Base-by-base conservation (phyloP, 2,888 invertebrate genomes). In the Elegia similella region DNA sequence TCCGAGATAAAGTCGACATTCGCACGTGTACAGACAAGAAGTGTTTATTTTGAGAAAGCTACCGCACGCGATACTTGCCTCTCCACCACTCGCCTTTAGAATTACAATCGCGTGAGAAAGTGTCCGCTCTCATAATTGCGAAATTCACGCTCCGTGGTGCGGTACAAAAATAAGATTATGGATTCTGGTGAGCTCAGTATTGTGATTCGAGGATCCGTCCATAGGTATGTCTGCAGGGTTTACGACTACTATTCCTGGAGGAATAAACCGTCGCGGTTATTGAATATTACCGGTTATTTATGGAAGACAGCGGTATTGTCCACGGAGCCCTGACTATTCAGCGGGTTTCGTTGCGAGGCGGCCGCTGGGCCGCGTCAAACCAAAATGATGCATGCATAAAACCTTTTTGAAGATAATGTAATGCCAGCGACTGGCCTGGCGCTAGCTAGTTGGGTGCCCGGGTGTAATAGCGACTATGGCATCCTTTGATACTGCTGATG, bases 111-210 rank as follows among this genome's bases (percentile, higher is more conserved):
- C 70, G 58, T 76, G 77, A 58, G 61, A 57, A 58, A 52, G 62
- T 61, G 63, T 63, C 60, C 63, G 74, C 72, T 77, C 80, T 81
- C 83, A 83, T 90, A 90, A 91, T 91, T 91, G 90, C 90, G 86
- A 90, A 91, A 90, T 90, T 90, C 88, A 91, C 90, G 91, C 91
- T 91, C 81, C 86, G 85, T 75, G 82, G 90, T 86, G 90, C 90
- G 87, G 90, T 89, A 89, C 91, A 90, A 91, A 90, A 91, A 91
- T 91, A 91, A 91, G 91, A 89, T 91, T 91, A 90, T 91, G 91
- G 90, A 91, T 91, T 91, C 91, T 78, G 86, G 86, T 89, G 90
- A 91, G 90, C 81, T 88, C 82, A 80, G 88, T 91, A 90, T 91
- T 91, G 88, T 90, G 90, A 91, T 91, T 91, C 90, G 90, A 89